A percentile compares a stretch with the other conserved stretches of the same genome.
Conservation (phyloP, 1,140 invertebrate species). For the Drosophila pseudoananassae region DNA sequence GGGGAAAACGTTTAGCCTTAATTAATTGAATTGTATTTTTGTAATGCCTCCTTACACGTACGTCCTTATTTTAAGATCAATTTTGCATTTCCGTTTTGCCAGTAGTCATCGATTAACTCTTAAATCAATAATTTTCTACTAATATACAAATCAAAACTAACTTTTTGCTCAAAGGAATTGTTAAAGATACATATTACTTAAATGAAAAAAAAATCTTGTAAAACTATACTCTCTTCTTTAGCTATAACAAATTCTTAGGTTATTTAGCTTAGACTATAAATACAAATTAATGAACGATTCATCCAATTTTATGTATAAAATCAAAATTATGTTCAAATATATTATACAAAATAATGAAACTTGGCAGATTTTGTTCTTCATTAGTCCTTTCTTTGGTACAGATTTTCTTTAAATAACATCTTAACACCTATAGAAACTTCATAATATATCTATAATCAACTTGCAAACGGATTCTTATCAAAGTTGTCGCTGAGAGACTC, state of each 20-base stretch:
- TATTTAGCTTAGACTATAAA: conserved; percentile 20
- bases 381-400: not conserved
- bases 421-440: not conserved
- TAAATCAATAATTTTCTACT: conserved; percentile 21
- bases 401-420: not conserved
- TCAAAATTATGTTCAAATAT: conserved; percentile 35
- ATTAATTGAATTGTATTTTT: conserved; percentile 65
- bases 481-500: conserved; percentile 67
- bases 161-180: conserved; percentile 18
- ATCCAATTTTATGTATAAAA: conserved; percentile 17
- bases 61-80: conserved; percentile 17
- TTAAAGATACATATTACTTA: conserved; percentile 19
- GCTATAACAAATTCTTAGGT: conserved; percentile 35
- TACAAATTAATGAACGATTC: conserved; percentile 20
- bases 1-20: conserved; percentile 60
- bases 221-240: conserved; percentile 16
- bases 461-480: conserved; percentile 71
- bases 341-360: conserved; percentile 27
- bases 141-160: conserved; percentile 7
- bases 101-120: conserved; percentile 32
- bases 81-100: conserved; percentile 46
- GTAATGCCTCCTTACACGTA: conserved; percentile 37
- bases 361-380: not conserved
- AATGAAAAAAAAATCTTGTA: conserved; percentile 9
- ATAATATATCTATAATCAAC: conserved; percentile 6